phyloP scores from a whole-genome alignment of 92 coral and sea anemone species.

The Palythoa heliodiscus region DNA sequence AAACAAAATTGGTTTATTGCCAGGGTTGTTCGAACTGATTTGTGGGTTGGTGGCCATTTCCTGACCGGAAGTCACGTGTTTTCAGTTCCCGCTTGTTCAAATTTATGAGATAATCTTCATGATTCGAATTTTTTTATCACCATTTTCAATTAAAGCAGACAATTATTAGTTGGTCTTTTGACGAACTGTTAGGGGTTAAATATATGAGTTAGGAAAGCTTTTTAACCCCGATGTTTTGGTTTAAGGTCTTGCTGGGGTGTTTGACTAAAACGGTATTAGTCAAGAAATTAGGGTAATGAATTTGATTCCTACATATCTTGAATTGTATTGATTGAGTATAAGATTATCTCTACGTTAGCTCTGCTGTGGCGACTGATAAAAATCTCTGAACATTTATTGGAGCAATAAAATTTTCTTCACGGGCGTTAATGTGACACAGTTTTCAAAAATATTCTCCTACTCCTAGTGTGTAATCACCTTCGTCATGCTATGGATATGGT shows the following conservation, averaged over 20 bases:
- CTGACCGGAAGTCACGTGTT: slow-evolving; percentile 35
- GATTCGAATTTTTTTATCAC: slow-evolving; percentile 8
- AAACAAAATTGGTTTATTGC: not conserved
- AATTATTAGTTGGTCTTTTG: slow-evolving; percentile 23
- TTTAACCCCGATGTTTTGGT: not conserved
- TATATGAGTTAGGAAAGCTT: not conserved
- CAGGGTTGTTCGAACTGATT: not conserved
- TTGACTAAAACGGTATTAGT: not conserved
- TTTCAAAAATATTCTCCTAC: not conserved
- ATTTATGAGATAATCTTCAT: not conserved
- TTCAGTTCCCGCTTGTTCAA: not conserved
- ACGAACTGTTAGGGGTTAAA: slow-evolving; percentile 21
- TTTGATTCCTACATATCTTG: slow-evolving; percentile 16
- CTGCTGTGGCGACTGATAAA: slow-evolving; percentile 3
- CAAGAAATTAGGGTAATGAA: not conserved
- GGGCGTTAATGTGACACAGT: slow-evolving; percentile 11
- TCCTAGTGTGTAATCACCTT: not conserved
- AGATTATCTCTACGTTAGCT: slow-evolving; percentile 20
- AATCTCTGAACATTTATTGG: slow-evolving; percentile 24
- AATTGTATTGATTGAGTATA: slow-evolving; percentile 3
- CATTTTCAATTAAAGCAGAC: slow-evolving; percentile 33
- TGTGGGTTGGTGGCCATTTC: not conserved
- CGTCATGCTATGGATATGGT: not conserved
- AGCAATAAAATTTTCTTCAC: slow-evolving; percentile 7
- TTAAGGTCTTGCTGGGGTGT: not conserved